Percentiles rank a stretch among this genome's conserved stretches.
Evolutionary conservation across 2,113 vertebrate species (phyloP).

Genomic region (Gavia stellata): DNA sequence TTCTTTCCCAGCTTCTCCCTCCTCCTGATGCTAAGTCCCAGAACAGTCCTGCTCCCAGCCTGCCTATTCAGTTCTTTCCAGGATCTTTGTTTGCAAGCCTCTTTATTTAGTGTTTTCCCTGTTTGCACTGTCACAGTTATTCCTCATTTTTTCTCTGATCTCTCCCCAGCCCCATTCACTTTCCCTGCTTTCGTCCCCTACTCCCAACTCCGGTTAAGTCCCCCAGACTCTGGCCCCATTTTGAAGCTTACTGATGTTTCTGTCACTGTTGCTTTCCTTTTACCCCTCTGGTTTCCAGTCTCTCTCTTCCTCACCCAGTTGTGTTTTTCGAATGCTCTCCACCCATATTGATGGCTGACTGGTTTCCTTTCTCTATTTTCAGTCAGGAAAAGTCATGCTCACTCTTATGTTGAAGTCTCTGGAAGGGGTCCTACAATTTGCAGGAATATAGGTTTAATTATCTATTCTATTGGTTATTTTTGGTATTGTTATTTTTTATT

Average conservation of each 20-base stretch:
- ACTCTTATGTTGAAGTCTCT: not conserved
- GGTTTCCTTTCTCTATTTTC: not conserved
- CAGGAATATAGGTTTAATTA: not conserved
- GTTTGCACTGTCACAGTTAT: not conserved
- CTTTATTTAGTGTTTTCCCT: not conserved
- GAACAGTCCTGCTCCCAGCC: not conserved
- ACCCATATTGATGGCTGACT: not conserved
- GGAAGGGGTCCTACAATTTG: not conserved
- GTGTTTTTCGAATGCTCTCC: not conserved
- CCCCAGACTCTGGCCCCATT: fast-evolving
- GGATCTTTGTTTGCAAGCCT: not conserved
- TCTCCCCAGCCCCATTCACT: not conserved
- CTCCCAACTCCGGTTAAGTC: not conserved
- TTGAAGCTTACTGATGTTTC: not conserved
- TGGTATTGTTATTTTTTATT: not conserved
- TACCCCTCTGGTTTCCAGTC: not conserved
- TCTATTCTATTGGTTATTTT: not conserved
- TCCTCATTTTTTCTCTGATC: not conserved
- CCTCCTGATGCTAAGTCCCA: not conserved
- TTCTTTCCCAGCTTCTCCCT: not conserved
- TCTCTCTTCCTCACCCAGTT: not conserved
- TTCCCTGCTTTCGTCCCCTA: not conserved
- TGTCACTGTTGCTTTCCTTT: not conserved
- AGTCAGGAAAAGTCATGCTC: not conserved
- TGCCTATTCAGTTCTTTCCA: not conserved